phyloP scores from a whole-genome alignment of 2,797 vertebrate genomes.

The Crypturellus tataupa region DNA sequence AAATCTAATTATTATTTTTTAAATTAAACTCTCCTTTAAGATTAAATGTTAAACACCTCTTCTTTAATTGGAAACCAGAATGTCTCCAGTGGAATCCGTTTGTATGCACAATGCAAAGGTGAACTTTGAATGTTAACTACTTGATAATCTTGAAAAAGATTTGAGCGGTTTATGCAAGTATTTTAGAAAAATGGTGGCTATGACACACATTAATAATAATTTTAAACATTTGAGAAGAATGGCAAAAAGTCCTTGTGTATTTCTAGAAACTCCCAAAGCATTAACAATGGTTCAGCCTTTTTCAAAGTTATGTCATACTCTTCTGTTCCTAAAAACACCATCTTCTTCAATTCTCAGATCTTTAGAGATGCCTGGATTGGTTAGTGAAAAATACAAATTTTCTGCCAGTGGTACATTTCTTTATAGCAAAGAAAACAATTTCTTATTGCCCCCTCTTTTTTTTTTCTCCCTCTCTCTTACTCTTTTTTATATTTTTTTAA shows the following conservation, averaged over 20 bases:
- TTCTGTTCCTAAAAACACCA: background rate
- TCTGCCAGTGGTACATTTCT: background rate
- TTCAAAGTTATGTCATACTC: background rate
- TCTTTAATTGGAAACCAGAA: background rate
- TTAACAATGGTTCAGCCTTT: background rate
- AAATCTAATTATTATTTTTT: background rate
- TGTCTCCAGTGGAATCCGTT: background rate
- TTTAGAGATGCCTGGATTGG: background rate
- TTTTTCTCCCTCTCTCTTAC: accelerated
- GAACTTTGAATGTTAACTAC: background rate
- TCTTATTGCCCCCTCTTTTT: background rate
- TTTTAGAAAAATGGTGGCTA: background rate
- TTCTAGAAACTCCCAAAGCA: background rate
- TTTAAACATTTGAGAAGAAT: background rate
- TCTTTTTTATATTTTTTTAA: background rate
- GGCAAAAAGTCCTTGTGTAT: background rate
- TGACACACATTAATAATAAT: background rate
- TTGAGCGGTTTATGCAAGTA: background rate
- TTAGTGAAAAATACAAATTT: background rate
- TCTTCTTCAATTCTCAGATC: background rate
- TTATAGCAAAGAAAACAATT: background rate
- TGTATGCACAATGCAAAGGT: background rate
- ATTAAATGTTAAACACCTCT: background rate
- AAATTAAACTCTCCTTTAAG: background rate
- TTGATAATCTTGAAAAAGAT: background rate